phyloP scores from a whole-genome alignment of 2,888 invertebrate genomes.

The Lacanobia oleracea region DNA sequence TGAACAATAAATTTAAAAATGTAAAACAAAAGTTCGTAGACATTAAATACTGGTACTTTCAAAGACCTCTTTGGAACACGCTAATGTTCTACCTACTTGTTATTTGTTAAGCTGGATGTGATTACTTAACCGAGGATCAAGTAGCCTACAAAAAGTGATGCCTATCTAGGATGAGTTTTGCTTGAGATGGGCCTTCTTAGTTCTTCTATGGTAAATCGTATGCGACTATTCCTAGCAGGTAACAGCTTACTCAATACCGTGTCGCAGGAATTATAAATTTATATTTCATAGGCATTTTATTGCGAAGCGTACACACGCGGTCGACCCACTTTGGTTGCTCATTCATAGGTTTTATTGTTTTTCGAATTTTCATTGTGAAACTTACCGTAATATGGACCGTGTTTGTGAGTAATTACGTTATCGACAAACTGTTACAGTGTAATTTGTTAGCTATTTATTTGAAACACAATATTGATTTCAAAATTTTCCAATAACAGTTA shows the following conservation, averaged over 20 bases:
- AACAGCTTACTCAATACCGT: constrained; percentile 53
- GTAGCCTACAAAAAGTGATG: too few species aligned
- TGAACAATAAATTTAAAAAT: too few species aligned
- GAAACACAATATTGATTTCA: constrained; percentile 4
- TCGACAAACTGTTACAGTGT: constrained; percentile 6
- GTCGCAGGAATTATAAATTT: constrained; percentile 59
- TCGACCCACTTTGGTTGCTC: constrained; percentile 28
- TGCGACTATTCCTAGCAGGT: constrained; percentile 17
- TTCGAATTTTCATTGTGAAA: constrained; percentile 40
- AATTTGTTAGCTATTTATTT: background rate
- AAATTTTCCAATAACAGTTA: background rate
- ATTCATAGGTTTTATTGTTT: constrained; percentile 33
- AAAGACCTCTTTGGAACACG: background rate
- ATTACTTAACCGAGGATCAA: too few species aligned
- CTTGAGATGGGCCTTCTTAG: constrained; percentile 12
- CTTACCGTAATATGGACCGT: background rate
- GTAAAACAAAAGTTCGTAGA: background rate
- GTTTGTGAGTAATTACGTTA: constrained; percentile 7
- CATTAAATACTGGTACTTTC: background rate
- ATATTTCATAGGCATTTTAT: constrained; percentile 56
- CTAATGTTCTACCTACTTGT: background rate
- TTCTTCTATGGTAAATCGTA: background rate
- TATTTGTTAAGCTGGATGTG: background rate
- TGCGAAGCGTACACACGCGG: constrained; percentile 40
- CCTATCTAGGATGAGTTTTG: background rate